Percentiles rank a stretch among this genome's conserved stretches.
Evolutionary conservation across 2,888 invertebrate genomes (phyloP).

Genomic region (Ophion costatus): DNA sequence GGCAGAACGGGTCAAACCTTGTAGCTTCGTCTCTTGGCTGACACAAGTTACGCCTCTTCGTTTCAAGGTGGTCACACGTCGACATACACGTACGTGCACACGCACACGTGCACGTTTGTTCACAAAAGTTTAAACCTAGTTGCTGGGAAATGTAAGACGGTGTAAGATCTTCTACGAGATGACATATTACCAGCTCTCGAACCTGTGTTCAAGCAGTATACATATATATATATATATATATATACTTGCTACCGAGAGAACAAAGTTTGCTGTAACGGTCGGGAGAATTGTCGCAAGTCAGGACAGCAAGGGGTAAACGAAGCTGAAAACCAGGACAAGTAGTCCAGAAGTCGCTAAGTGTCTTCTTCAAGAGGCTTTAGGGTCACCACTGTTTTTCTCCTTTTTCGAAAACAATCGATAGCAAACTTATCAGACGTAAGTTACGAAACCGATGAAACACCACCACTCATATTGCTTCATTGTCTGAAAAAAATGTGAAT

Average conservation of each 20-base stretch:
- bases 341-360: conserved; percentile 36
- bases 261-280: conserved; percentile 54
- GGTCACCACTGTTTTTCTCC: neutral
- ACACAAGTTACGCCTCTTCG: neutral
- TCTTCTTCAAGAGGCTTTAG: conserved; percentile 39
- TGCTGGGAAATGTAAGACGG: conserved; percentile 1
- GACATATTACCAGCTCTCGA: conserved; percentile 50
- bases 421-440: neutral
- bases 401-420: conserved; percentile 7
- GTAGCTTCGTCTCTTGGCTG: neutral
- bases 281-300: conserved; percentile 48
- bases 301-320: conserved; percentile 23
- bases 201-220: conserved; percentile 7
- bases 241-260: conserved; percentile 24
- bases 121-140: conserved; percentile 10
- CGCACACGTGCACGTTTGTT: neutral
- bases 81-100: neutral
- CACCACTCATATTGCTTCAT: too few species aligned
- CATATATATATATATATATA: too few species aligned
- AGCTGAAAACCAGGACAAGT: conserved; percentile 32
- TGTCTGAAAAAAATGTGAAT: too few species aligned
- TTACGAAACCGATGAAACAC: too few species aligned
- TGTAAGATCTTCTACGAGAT: conserved; percentile 19
- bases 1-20: neutral
- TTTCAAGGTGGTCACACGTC: neutral